Base-by-base conservation (phyloP, 2,888 invertebrate genomes). In the Caprella mutica region DNA sequence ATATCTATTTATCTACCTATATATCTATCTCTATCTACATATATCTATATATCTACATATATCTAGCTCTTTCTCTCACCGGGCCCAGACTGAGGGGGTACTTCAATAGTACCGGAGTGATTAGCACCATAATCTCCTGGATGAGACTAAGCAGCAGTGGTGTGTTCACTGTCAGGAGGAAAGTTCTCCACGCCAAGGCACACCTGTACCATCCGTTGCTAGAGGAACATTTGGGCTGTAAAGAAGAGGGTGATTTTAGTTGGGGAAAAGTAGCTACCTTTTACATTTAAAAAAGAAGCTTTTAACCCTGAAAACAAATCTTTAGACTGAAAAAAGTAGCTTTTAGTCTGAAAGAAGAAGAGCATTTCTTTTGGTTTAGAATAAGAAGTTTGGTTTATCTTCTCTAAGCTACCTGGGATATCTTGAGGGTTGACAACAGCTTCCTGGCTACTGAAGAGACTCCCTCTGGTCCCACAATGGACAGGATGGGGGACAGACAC, bases 351-450 rank as follows among this genome's bases (percentile, higher is more conserved):
- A 61, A 26, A 29, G 58, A 61, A 35, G 50, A 53, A 26, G 52
- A 42, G 58, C 61, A 61, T 5, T 55, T 58, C 51, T 55, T 29
- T 30, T 55, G 58, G 12, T 50, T 54, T 21, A 58, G 51, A 42
- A 55, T 52, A 55, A 43, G 52, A 40, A 61, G 52, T 21, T 55
- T 56, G 17, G 55, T 52, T 48, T 56, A 48, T 30, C 43, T 52
- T 9, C 58, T 33, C 42, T 61, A n/a, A n/a, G n/a, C n/a, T n/a
- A n/a, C 58, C 33, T 58, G 61, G 9, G 64, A 52, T 30, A 59
- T 55, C 52, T 64, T 64, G n/a, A 64, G 35, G 17, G 64, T 59
- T 12, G 64, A 58, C 14, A 64, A 42, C 12, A 64, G 55, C 30
- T 64, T 64, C 12, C 58, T 52, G 1, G 64, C 50, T 8, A 64